phyloP scores from a whole-genome alignment of 2,888 invertebrate genomes.

The Tridacna crocea region DNA sequence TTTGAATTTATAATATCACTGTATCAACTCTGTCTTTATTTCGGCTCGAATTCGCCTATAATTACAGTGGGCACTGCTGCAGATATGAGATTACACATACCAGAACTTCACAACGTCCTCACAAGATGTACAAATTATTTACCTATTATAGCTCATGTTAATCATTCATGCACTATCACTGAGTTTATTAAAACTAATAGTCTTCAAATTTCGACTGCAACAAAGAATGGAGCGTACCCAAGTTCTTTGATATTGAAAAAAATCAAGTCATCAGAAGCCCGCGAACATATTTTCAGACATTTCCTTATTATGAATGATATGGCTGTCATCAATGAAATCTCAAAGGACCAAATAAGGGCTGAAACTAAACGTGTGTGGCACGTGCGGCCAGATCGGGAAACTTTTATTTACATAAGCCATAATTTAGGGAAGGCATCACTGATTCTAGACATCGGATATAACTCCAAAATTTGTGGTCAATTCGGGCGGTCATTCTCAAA shows the following conservation, averaged over 20 bases:
- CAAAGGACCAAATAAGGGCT: conserved; percentile 34
- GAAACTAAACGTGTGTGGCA: conserved; percentile 36
- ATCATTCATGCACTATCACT: conserved; percentile 5
- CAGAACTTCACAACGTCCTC: conserved; percentile 40
- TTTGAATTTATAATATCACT: conserved; percentile 44
- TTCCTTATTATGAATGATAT: conserved; percentile 49
- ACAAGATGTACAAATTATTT: conserved; percentile 44
- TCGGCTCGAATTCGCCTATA: conserved; percentile 16
- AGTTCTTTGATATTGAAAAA: conserved; percentile 39
- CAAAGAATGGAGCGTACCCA: conserved; percentile 43
- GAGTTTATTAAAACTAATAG: conserved; percentile 39
- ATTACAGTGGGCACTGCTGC: conserved; percentile 47
- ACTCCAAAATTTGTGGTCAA: conserved; percentile 11
- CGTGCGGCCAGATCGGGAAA: conserved; percentile 36
- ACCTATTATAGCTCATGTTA: conserved; percentile 40
- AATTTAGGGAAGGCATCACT: conserved; percentile 11
- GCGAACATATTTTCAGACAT: conserved; percentile 37
- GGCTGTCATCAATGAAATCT: conserved; percentile 32
- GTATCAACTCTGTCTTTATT: conserved; percentile 28
- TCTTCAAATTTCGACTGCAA: conserved; percentile 26
- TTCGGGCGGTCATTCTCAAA: not conserved
- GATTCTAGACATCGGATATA: conserved; percentile 12
- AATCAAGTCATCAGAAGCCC: conserved; percentile 32
- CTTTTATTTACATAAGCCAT: conserved; percentile 28
- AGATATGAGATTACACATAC: conserved; percentile 49